Base-by-base conservation (phyloP, 2,888 invertebrate species). In the Neuroscelio doddi region DNA sequence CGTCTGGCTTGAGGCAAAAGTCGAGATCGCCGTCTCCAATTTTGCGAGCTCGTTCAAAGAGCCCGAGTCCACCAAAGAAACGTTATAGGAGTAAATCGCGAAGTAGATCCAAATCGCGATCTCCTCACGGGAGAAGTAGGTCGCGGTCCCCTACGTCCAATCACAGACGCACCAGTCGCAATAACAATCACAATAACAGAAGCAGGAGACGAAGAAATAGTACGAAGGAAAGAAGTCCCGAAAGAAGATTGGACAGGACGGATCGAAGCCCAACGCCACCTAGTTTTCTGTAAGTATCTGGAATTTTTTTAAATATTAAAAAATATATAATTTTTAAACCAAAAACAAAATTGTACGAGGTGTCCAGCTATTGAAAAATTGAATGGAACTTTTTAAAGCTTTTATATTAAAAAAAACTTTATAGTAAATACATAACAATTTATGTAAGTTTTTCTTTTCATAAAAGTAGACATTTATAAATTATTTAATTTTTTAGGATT, bases 1-100 rank as follows among this genome's bases (percentile, higher is more conserved):
- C 87, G 14, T 88, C 89, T 47, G 95, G 95, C 10, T 79, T 88
- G 42, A 86, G 95, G 58, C 88, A 89, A 63, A 90, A 88, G 78
- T 94, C 95, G 0, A 89, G 89, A 71, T 92, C 93, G 1, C 93
- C 94, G 0, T 92, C 92, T 64, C 95, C 95, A 0, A 91, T 95
- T 74, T 85, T 91, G n/a, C 89, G 92, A 80, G 90, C 91, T 64
- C 85, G 90, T 41, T 90, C 91, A 58, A 92, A 91, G 80, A 91
- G 90, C 79, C 90, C 90, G 53, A 89, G 91, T 46, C 92, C 91
- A 38, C 91, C 92, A 32, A 91, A 90, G 76, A 88, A 93, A 79
- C 88, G 93, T 80, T 95, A 94, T 81, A 89, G 90, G 86, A 91
- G 89, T 72, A 87, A 87, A 76, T 88, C 89, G 1, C 88, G 87